These are phyloP conservation scores for Salticus scenicus DNA, from an alignment of 2,888 invertebrate genomes.

Conservation along the genomic window DNA sequence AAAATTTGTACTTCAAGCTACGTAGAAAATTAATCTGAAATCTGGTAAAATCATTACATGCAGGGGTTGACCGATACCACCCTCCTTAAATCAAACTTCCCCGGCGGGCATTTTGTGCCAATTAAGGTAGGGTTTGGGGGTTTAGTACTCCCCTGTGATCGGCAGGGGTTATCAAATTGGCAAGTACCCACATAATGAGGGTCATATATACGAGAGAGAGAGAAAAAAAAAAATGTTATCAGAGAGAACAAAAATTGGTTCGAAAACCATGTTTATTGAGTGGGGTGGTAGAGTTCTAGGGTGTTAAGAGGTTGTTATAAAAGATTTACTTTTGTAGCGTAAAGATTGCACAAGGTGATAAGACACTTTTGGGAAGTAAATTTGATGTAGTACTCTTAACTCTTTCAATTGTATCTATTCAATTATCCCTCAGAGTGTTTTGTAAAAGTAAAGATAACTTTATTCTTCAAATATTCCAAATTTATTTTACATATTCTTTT, in stretches of 20 bases:
- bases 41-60: not conserved
- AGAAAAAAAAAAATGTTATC: not conserved
- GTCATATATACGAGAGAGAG: not conserved
- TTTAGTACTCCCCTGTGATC: not conserved
- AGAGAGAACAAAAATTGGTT: not conserved
- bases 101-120: conserved; percentile 34
- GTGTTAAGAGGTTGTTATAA: not conserved
- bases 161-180: not conserved
- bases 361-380: not conserved
- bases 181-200: not conserved
- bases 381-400: no score
- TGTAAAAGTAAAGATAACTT: no score
- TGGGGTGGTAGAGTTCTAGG: no score
- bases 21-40: not conserved
- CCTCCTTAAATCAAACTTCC: conserved; percentile 47
- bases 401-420: no score
- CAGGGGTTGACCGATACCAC: conserved; percentile 17
- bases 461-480: no score
- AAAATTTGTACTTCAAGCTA: no score
- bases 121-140: conserved; percentile 32
- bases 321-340: not conserved
- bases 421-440: no score
- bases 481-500: no score
- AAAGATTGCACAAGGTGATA: not conserved
- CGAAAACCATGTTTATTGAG: not conserved